These are phyloP conservation scores for Holothuria scabra DNA, from an alignment of 53 echinoderm and acorn worm genomes.

Conservation along the genomic window DNA sequence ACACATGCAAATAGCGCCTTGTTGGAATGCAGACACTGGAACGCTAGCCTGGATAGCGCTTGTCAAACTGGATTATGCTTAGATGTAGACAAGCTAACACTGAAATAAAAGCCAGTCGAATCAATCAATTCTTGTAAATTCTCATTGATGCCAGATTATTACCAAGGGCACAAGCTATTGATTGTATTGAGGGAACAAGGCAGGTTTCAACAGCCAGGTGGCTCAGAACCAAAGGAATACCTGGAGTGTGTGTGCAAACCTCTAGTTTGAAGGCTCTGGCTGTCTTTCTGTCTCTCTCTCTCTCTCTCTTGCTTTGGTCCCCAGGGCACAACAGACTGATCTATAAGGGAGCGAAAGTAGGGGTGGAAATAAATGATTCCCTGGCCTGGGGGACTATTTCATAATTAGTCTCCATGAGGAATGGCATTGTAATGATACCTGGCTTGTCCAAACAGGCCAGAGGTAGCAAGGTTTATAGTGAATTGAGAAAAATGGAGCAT, in stretches of 20 bases:
- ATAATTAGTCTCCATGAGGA: slow-evolving; percentile 34
- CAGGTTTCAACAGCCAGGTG: slow-evolving; percentile 33
- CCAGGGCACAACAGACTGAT: slow-evolving; percentile 35
- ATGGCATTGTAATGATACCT: slow-evolving; percentile 48
- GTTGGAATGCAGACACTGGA: background rate
- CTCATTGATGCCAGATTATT: slow-evolving; percentile 32
- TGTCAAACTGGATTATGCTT: slow-evolving; percentile 25
- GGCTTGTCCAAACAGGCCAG: slow-evolving; percentile 40
- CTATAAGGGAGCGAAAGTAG: slow-evolving; percentile 26
- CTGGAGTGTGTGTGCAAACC: background rate
- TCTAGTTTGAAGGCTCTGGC: no score
- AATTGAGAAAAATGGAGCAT: slow-evolving; percentile 22
- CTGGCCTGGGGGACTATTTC: slow-evolving; percentile 36
- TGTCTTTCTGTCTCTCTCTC: no score
- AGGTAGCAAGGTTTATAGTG: slow-evolving; percentile 3
- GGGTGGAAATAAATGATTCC: slow-evolving; percentile 40
- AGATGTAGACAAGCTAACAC: background rate
- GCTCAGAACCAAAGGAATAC: slow-evolving; percentile 26
- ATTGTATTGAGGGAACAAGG: slow-evolving; percentile 10
- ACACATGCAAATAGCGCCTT: slow-evolving; percentile 13
- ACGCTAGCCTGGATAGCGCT: background rate
- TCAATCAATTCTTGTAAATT: slow-evolving; percentile 49
- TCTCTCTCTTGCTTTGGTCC: background rate
- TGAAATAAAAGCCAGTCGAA: slow-evolving; percentile 34
- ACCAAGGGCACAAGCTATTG: slow-evolving; percentile 48